phyloP scores from a whole-genome alignment of 1,140 invertebrate genomes.

The Penaeus vannamei region DNA sequence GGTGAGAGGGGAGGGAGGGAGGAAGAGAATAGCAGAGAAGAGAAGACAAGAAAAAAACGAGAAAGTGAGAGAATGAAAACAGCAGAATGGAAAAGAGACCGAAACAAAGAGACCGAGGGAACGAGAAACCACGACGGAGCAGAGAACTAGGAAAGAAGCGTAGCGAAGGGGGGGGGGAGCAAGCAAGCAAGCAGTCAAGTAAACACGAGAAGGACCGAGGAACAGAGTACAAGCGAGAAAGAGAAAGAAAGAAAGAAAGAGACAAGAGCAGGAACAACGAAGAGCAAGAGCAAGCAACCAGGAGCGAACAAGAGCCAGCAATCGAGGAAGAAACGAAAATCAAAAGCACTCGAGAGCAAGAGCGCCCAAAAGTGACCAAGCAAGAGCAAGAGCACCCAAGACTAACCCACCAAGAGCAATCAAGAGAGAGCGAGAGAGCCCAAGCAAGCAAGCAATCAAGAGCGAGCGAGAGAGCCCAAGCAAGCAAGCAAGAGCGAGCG shows the following conservation, averaged over 20 bases:
- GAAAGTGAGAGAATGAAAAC: background rate
- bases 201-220: background rate
- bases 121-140: background rate
- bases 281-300: slow-evolving; percentile 17
- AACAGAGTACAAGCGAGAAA: background rate
- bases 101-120: background rate
- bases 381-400: too few relatives aligned
- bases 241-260: background rate
- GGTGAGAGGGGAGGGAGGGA: background rate
- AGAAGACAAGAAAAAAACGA: background rate
- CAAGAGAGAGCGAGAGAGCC: too few relatives aligned
- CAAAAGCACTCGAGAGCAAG: background rate
- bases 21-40: background rate
- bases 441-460: too few relatives aligned
- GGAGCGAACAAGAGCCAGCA: slow-evolving; percentile 27
- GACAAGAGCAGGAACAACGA: background rate
- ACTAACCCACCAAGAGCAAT: too few relatives aligned
- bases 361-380: background rate
- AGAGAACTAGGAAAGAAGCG: background rate
- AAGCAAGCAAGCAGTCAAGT: background rate
- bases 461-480: too few relatives aligned
- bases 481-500: too few relatives aligned
- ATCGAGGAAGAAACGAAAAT: background rate
- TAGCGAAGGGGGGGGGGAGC: too few relatives aligned
- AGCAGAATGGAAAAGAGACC: background rate